phyloP scores from a whole-genome alignment of 2,888 invertebrate genomes.

The Chalcosyrphus nemorum region DNA sequence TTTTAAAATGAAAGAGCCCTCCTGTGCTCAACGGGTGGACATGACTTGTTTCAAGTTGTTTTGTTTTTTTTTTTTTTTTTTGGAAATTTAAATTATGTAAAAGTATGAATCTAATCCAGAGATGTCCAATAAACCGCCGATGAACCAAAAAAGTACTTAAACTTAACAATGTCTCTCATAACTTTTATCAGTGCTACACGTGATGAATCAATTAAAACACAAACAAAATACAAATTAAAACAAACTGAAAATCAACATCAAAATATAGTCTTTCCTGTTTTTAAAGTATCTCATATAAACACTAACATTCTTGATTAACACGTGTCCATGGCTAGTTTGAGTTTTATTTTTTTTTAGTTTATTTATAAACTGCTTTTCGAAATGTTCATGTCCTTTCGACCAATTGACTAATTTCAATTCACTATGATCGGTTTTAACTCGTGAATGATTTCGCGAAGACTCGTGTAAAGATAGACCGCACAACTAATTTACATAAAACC shows the following conservation, averaged over 20 bases:
- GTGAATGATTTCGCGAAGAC: constrained; percentile 19
- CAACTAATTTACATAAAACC: constrained; percentile 27
- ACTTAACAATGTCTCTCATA: constrained; percentile 6
- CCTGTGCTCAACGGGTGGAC: not conserved
- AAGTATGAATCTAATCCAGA: too few species aligned
- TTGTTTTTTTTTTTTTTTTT: not conserved
- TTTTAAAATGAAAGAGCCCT: not conserved
- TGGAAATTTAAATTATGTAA: not conserved
- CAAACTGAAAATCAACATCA: not conserved
- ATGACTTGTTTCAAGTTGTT: not conserved
- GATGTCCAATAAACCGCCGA: constrained; percentile 4
- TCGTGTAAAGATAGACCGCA: not conserved
- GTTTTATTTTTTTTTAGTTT: not conserved
- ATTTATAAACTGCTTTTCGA: not conserved
- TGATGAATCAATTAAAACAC: constrained; percentile 34
- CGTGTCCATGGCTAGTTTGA: not conserved
- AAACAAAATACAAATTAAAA: not conserved
- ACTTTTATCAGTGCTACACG: constrained; percentile 23
- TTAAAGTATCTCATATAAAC: constrained; percentile 14
- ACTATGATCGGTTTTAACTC: constrained; percentile 16
- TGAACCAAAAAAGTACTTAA: constrained; percentile 1
- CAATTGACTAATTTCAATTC: constrained; percentile 18
- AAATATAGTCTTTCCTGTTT: constrained; percentile 13
- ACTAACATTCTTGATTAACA: constrained; percentile 14
- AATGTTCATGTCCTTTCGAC: constrained; percentile 12